Evolutionary conservation across 2,113 vertebrate species (phyloP).

Genomic region (Micronisus gabar): DNA sequence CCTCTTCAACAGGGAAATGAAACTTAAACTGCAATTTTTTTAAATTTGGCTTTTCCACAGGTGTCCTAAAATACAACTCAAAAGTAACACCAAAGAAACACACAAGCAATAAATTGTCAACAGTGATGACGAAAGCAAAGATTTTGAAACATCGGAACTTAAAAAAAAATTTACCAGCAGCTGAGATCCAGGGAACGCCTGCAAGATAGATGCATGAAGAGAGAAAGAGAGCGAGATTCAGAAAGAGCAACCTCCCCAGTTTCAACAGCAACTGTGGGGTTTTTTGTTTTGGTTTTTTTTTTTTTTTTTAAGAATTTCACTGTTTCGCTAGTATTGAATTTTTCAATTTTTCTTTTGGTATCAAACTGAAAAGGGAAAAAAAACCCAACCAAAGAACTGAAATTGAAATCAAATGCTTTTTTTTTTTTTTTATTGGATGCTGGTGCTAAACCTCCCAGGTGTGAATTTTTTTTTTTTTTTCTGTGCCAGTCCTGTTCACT

Average conservation of each 20-base stretch:
- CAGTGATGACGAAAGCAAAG: slow-evolving; percentile 5
- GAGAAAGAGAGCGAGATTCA: slow-evolving; percentile 23
- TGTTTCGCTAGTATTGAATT: slow-evolving; percentile 64
- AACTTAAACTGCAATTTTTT: background rate
- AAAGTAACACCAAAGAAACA: slow-evolving; percentile 77
- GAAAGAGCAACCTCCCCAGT: slow-evolving; percentile 55
- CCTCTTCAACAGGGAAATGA: background rate
- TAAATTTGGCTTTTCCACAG: slow-evolving; percentile 5
- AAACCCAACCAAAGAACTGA: slow-evolving; percentile 67
- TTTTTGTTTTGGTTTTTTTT: background rate
- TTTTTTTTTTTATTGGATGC: slow-evolving; percentile 68
- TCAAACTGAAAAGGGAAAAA: slow-evolving; percentile 62
- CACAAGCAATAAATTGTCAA: slow-evolving; percentile 70
- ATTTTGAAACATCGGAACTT: slow-evolving; percentile 51
- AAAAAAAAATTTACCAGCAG: slow-evolving; percentile 23
- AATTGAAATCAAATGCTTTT: slow-evolving; percentile 60
- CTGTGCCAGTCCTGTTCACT: slow-evolving; percentile 70
- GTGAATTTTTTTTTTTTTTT: slow-evolving; percentile 55
- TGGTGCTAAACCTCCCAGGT: slow-evolving; percentile 78
- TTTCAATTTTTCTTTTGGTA: slow-evolving; percentile 39
- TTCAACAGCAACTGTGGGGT: slow-evolving; percentile 45
- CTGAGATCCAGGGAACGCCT: slow-evolving; percentile 59
- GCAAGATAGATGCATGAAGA: slow-evolving; percentile 21
- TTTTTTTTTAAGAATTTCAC: slow-evolving; percentile 50
- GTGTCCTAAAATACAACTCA: slow-evolving; percentile 32